Evolutionary conservation across 2,797 vertebrate species (phyloP).

Genomic region (Propithecus deckenii): DNA sequence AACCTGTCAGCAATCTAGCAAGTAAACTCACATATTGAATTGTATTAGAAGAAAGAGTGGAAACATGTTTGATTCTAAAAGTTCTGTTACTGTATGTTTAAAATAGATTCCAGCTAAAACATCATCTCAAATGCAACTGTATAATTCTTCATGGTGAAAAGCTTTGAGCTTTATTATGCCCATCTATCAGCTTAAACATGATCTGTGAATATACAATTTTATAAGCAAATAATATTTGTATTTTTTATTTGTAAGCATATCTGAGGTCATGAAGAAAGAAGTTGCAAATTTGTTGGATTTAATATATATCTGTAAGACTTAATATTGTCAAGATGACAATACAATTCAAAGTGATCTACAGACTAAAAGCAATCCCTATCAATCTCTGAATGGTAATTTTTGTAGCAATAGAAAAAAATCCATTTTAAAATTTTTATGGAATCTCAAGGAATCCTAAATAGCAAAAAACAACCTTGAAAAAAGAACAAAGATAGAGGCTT

Average conservation of each 20-base stretch:
- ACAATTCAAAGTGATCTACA: too few species aligned
- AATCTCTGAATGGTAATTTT: too few species aligned
- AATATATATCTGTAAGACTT: background rate
- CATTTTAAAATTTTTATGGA: too few species aligned
- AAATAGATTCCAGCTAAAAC: background rate
- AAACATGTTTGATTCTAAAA: background rate
- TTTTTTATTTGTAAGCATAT: background rate
- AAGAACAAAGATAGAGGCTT: background rate
- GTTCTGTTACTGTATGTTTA: background rate
- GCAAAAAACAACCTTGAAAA: too few species aligned
- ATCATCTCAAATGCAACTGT: background rate
- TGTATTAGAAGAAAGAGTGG: background rate
- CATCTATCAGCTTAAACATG: background rate
- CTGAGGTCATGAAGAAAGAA: background rate
- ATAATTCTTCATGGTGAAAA: constrained; percentile 2
- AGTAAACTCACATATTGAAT: background rate
- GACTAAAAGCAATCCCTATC: too few species aligned
- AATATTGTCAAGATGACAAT: background rate
- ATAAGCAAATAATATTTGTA: background rate
- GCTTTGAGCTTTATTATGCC: background rate
- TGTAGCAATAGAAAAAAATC: too few species aligned
- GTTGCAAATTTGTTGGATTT: background rate
- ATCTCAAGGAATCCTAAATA: too few species aligned
- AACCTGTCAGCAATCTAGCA: background rate
- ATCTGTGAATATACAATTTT: background rate